Evolutionary conservation across 2,113 vertebrate species (phyloP), one percentile per base, ranked within the genome.

Genomic region (Ramphastos sulfuratus): DNA sequence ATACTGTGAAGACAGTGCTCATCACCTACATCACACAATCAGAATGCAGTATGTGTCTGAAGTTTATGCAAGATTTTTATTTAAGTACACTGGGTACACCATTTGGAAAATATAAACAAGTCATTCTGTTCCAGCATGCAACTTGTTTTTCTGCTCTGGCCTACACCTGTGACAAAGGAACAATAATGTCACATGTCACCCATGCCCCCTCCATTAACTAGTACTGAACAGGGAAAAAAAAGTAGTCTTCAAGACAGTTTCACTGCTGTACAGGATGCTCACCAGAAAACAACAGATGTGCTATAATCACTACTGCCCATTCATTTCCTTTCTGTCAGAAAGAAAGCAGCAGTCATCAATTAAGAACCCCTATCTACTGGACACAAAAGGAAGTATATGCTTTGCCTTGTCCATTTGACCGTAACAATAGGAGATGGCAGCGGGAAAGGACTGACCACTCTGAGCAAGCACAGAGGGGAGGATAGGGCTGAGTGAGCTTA

Each of bases 251-350:
- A 92, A 96, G 96, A 97, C 74, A 70, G 82, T 84, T 75, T 94
- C 89, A 85, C 46, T 90, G 90, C 95, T 89, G 61, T 64, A 97
- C 97, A 97, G 98, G 98, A 98, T 96, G 94, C 92, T 79, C 89
- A 70, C 71, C 76, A 96, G 92, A 95, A 94, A 96, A 95, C 71
- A 97, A 93, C 97, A 97, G 97, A 95, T 95, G 95, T 94, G 92
- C 94, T 92, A 94, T 95, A 95, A 88, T 97, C 94, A 91, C 94
- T 73, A 85, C 85, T 94, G 92, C 63, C 76, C 75, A 74, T 96
- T 97, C 96, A 94, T 92, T 98, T 97, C 98, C 97, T 95, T 88
- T 90, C 74, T 92, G 95, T 90, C 92, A 93, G 76, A 93, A 95
- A 82, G 81, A 75, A 94, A 93, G 96, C 73, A 92, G 87, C 76